These are phyloP conservation scores for Nomada fabriciana DNA, from an alignment of 2,888 invertebrate species.

Conservation along the genomic window DNA sequence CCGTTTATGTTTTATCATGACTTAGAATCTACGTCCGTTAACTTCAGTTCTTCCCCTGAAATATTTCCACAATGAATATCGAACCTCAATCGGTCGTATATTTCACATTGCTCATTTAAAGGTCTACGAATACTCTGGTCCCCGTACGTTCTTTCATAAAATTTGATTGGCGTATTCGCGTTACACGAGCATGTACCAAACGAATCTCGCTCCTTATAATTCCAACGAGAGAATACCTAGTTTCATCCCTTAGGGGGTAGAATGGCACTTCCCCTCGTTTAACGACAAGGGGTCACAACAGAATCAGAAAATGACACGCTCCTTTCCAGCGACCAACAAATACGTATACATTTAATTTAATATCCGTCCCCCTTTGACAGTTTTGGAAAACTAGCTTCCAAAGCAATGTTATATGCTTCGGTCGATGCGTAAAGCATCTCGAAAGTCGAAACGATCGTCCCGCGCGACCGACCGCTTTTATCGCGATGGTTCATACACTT, in stretches of 20 bases:
- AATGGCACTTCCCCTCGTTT: slow-evolving; percentile 4
- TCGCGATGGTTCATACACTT: slow-evolving; percentile 51
- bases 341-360: neutral
- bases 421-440: slow-evolving; percentile 25
- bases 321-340: neutral
- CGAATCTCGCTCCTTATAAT: neutral
- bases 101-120: neutral
- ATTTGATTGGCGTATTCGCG: neutral
- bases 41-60: neutral
- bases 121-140: neutral
- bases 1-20: slow-evolving; percentile 1
- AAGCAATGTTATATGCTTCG: neutral
- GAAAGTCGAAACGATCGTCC: slow-evolving; percentile 30
- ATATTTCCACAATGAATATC: neutral
- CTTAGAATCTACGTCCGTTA: neutral
- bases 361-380: neutral
- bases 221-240: neutral
- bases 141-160: neutral
- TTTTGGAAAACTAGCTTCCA: neutral
- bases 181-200: neutral
- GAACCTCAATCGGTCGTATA: too few species aligned
- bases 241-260: slow-evolving; percentile 9
- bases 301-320: slow-evolving; percentile 9
- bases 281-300: neutral
- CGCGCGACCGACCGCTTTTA: slow-evolving; percentile 55